A percentile compares a stretch with the other conserved stretches of the same genome.
phyloP scores from a whole-genome alignment of 2,113 vertebrate genomes.

The Zapornia atra region DNA sequence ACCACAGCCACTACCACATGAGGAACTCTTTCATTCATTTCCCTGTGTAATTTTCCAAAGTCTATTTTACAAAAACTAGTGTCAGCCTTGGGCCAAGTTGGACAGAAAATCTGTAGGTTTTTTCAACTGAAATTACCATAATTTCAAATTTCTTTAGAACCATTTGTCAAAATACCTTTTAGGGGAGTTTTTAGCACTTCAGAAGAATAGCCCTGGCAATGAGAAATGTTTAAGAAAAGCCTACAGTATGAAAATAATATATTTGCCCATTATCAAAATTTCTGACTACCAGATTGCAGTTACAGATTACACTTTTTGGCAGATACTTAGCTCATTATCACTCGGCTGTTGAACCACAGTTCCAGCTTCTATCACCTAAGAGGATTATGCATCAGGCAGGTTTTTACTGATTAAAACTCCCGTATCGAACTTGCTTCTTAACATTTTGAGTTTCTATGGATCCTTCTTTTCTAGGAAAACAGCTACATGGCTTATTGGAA shows the following conservation, averaged over 20 bases:
- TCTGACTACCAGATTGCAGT: not conserved
- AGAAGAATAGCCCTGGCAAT: not conserved
- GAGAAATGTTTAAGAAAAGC: not conserved
- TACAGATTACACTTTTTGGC: not conserved
- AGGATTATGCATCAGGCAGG: slow-evolving; percentile 16
- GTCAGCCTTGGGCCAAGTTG: not conserved
- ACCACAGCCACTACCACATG: not conserved
- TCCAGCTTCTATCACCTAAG: not conserved
- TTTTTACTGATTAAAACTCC: not conserved
- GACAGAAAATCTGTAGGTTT: not conserved
- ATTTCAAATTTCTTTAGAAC: not conserved
- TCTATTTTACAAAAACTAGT: not conserved
- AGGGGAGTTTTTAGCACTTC: not conserved
- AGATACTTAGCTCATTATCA: not conserved
- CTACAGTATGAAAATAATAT: not conserved
- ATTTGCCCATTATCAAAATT: not conserved
- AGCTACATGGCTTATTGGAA: not conserved
- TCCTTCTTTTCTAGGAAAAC: not conserved
- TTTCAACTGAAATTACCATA: not conserved
- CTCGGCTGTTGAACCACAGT: not conserved
- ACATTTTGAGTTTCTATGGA: not conserved
- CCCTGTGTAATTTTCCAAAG: not conserved
- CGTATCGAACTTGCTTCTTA: not conserved
- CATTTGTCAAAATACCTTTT: not conserved
- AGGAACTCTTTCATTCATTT: not conserved